These are phyloP conservation scores for Watsonalla binaria DNA, from an alignment of 2,888 invertebrate genomes.

Conservation along the genomic window DNA sequence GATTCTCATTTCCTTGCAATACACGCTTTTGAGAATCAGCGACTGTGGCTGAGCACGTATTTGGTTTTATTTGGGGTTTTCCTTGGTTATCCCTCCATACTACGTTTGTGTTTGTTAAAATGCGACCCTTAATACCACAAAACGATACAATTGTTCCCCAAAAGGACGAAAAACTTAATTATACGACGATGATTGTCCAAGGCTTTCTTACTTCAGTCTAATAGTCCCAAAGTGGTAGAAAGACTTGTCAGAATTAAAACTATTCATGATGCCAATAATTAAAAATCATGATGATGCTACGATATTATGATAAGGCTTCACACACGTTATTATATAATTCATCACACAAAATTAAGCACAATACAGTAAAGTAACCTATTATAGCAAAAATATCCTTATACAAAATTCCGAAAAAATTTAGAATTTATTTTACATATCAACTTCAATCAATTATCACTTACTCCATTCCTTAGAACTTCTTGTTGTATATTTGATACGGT, in stretches of 20 bases:
- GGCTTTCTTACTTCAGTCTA: not conserved
- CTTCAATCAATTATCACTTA: conserved; percentile 6
- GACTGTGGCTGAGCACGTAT: conserved; percentile 1
- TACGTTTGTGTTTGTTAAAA: conserved; percentile 1
- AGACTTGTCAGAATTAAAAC: too few species aligned
- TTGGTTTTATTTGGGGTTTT: conserved; percentile 2
- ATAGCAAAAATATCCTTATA: not conserved
- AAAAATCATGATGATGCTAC: too few species aligned
- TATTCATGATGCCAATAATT: too few species aligned
- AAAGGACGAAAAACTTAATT: not conserved
- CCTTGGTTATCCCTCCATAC: not conserved
- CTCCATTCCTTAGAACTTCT: conserved; percentile 1
- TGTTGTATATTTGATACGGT: not conserved
- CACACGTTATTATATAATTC: not conserved
- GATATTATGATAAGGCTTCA: too few species aligned
- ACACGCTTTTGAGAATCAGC: not conserved
- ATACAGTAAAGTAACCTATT: not conserved
- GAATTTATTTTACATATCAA: not conserved
- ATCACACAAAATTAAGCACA: not conserved
- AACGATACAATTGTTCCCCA: not conserved
- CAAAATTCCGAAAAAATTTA: not conserved
- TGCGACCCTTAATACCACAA: not conserved
- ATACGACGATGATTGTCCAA: not conserved
- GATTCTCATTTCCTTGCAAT: not conserved
- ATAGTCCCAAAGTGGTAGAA: too few species aligned